Base-by-base conservation (phyloP, 2,797 vertebrate genomes). In the Mycteria americana region DNA sequence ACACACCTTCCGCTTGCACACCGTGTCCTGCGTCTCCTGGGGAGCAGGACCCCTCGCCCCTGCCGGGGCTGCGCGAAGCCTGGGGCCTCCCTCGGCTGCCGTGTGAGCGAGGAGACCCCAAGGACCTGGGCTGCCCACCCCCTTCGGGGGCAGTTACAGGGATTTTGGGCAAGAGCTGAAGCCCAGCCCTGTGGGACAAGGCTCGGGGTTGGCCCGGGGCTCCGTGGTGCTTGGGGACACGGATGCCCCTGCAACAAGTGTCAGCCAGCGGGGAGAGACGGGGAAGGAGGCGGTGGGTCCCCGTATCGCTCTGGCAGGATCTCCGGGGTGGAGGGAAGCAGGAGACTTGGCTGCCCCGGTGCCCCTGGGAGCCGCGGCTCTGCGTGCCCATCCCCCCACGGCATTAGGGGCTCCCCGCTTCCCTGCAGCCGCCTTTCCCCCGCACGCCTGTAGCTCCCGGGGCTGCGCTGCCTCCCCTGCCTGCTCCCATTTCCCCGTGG, bases 301-400 rank as follows among this genome's bases (percentile, higher is more conserved):
- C 51, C 0, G 0, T 18, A 50, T 35, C 2, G 3, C 64, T 28
- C 21, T 11, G 45, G 50, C 3, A 2, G 4, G 17, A 10, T 24
- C 21, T 21, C 7, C 0, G 0, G 30, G 69, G n/a, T 0, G 2
- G 31, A 5, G 39, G 33, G n/a, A 31, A 48, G 43, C 1, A 0
- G 37, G 48, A 46, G 39, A 13, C 12, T 28, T 4, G 37, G 39
- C 31, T 67, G 63, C 19, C 13, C 45, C 10, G 1, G 9, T 60
- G 57, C 27, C 13, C 45, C 11, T 1, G 10, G 57, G 53, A 39
- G 25, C 25, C 3, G 3, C 13, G 76, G 41, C 10, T 56, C 41
- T 41, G 54, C 0, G 16, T n/a, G 41, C 24, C 46, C 3, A 0
- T 31, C 37, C 30, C 33, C 1, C 0, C 3, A 8, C 0, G 6